Evolutionary conservation across 2,797 vertebrate species (phyloP), one percentile per base, ranked within the genome.

Genomic region (Gymnoscopelus microlampas): DNA sequence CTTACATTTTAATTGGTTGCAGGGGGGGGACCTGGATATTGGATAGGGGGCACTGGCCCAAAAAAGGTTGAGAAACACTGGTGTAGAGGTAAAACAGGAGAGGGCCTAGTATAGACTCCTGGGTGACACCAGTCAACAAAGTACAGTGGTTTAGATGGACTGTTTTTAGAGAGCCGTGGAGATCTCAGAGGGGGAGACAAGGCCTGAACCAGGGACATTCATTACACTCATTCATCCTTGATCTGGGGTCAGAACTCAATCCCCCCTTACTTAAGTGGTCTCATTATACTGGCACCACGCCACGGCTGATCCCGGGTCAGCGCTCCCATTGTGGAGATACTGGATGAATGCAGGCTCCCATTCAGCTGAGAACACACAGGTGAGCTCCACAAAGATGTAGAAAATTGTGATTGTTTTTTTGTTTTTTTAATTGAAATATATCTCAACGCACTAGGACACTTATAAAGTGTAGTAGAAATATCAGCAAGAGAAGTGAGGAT

Each of bases 381-480:
- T 84, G 80, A 74, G 59, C 83, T 89, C 76, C 61, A 82, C 76
- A 48, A 74, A 83, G 70, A 84, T 74, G 81, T 87, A 91, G 82
- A 95, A 95, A 94, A 93, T 85, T 83, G 82, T 88, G 82, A 82
- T 78, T 84, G 19, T 19, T 51, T 13, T 14, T 50, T 13, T 13
- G 5, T n/a, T 89, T 83, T 71, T 88, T 92, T 91, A 76, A 90
- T 88, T 91, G 85, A 91, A 91, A 86, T 88, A 86, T 88, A 85
- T 88, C 85, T 92, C 91, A 89, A 88, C 75, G 48, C 77, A 90
- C 70, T 78, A 90, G 82, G 73, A 88, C 87, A 83, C 86, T 88
- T 93, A 92, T 90, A 90, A 93, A 94, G 80, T 89, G 85, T 90
- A 88, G 82, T 83, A 89, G 85, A 92, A 87, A 88, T 82, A 92